Base-by-base conservation (phyloP, 2,888 invertebrate species). In the Lingula anatina region DNA sequence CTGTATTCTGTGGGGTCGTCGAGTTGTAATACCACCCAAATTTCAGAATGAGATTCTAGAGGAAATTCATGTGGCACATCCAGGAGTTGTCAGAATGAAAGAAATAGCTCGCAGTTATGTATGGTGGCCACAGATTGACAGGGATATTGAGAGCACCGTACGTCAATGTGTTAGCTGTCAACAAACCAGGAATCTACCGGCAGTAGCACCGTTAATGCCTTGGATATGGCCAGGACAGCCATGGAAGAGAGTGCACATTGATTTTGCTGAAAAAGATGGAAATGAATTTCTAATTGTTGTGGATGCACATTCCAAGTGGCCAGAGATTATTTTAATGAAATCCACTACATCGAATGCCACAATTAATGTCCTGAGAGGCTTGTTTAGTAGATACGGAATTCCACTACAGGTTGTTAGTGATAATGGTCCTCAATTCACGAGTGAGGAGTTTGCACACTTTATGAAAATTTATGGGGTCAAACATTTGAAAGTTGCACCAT, bases 261-360 rank as follows among this genome's bases (percentile, higher is more conserved):
- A 79, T 57, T 78, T 73, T 61, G 74, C 76, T 15, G 77, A 76
- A 9, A 76, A 73, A 26, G 39, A 62, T 5, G 65, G 60, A 9
- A 50, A 49, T 7, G 65, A 62, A 60, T 63, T 71, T 27, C 50
- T 77, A 3, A 55, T 78, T 18, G 55, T 77, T 5, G 66, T 74
- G 3, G 78, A 79, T 54, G 62, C 74, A 9, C 66, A 63, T 53
- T 74, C 75, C 0, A 79, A 78, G 51, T 79, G 76, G 76, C 64
- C 70, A 1, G 77, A 79, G 57, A 66, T 74, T 4, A 43, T 56
- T 2, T 20, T 40, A 9, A 56, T 61, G 47, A 31, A 31, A 0
- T 26, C 27, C 1, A 53, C 53, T 12, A 55, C 59, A 3, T 41
- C 62, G 0, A 42, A 39, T 1, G 31, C 44, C 2, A 63, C 62